Base-by-base conservation (phyloP, 2,888 invertebrate species). In the Calliphora vomitoria region DNA sequence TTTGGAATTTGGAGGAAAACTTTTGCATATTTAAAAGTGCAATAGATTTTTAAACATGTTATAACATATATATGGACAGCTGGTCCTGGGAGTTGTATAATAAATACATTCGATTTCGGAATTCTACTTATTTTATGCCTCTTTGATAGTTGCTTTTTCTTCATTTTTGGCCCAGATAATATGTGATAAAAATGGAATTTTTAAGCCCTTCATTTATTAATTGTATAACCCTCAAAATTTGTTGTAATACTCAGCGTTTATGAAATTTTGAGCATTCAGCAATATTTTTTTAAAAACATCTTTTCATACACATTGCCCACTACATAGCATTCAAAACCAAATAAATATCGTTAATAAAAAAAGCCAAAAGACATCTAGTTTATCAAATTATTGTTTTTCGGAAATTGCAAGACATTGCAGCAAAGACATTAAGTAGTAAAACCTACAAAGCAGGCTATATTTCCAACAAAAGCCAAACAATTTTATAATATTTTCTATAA, bases 341-440 rank as follows among this genome's bases (percentile, higher is more conserved):
- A 13, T 31, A n/a, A 50, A 69, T 38, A 47, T 60, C 11, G 15
- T 31, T 62, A 66, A 81, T 44, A 72, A 72, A 66, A 55, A 18
- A 44, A 55, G 3, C 18, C 53, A 62, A 62, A 71, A 53, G n/a
- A 2, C 41, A 53, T 80, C 53, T 38, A 38, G 71, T 71, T 80
- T 47, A 50, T 25, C 25, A 72, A 18, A 44, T 44, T 72, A 71
- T 80, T 60, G 71, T 62, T 80, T 25, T 80, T 80, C 53, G n/a
- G 25, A 62, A 50, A 13, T 62, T n/a, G 8, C 35, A 44, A 53
- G 60, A 60, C 69, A 44, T 44, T 25, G 35, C 38, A 38, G 11
- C 13, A 53, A 25, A 3, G 2, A 69, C 13, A 68, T n/a, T 11
- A 55, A 25, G 31, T 38, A 11, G 2, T n/a, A 10, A 18, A 18